Evolutionary conservation across 2,888 invertebrate genomes (phyloP).

Genomic region (Aethes cnicana): DNA sequence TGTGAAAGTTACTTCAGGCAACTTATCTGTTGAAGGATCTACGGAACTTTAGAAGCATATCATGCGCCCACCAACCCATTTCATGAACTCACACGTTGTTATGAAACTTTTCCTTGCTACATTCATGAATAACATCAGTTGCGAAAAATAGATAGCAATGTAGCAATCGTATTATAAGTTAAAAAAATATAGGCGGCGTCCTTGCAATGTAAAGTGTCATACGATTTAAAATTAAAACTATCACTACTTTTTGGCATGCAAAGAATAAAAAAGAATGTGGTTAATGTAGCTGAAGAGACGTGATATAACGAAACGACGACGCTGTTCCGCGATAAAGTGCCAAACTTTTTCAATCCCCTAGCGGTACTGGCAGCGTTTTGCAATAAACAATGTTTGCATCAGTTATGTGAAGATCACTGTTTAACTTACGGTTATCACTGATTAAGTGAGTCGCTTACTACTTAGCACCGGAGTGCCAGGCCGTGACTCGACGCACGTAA

Average conservation of each 20-base stretch:
- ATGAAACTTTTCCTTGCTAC: neutral
- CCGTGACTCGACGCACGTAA: constrained; percentile 9
- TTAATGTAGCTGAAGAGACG: neutral
- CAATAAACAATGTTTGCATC: neutral
- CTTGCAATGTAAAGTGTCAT: too few species aligned
- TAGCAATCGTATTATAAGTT: neutral
- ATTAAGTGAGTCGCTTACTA: constrained; percentile 10
- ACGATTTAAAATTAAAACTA: too few species aligned
- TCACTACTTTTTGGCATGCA: constrained; percentile 5
- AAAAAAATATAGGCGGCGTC: too few species aligned
- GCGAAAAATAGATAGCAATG: neutral
- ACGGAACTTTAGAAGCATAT: neutral
- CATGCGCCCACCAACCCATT: neutral
- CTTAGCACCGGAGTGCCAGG: constrained; percentile 6
- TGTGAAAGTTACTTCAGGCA: constrained; percentile 10
- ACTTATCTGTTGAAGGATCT: constrained; percentile 13
- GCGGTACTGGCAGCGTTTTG: constrained; percentile 8
- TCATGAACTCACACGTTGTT: neutral
- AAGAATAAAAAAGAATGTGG: constrained; percentile 20
- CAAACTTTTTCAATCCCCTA: constrained; percentile 21
- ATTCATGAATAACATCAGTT: neutral
- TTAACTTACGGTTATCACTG: constrained; percentile 11
- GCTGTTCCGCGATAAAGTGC: constrained; percentile 4
- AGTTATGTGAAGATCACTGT: constrained; percentile 5
- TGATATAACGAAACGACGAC: constrained; percentile 20